Evolutionary conservation across 2,113 vertebrate species (phyloP), one percentile per base, ranked within the genome.

Genomic region (Marmota monax): DNA sequence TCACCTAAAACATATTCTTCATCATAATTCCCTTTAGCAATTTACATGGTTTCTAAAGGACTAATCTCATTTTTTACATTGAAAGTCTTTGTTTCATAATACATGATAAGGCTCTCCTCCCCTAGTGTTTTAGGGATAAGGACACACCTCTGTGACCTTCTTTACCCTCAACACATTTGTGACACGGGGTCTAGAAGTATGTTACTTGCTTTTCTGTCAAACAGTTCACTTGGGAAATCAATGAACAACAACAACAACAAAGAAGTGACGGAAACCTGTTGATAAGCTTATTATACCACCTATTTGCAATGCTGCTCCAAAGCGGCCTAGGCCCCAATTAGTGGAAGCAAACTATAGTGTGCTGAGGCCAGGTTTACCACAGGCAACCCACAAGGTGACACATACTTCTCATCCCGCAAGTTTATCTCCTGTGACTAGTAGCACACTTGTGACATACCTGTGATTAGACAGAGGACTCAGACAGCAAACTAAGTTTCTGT

Each of bases 81-180:
- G 76, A 94, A 85, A 0, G 84, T 63, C 37, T 96, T 78, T 93
- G 79, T 87, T 79, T 90, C 92, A 78, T 56, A 88, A 94, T 87
- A 56, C n/a, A 92, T 34, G 45, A 13, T 61, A 85, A 77, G n/a
- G 10, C 17, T 88, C 48, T n/a, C 27, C 4, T 23, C 8, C 4
- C 16, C 1, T 25, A 72, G 86, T 51, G 25, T 84, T 56, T 94
- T 91, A 72, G 16, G 29, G 84, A 39, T 37, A 48, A 92, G 77
- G 34, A 17, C 2, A 61, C 9, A 2, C 42, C 9, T 92, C 88
- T 74, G 8, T 61, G 58, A 78, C 32, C 73, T 32, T 94, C 70
- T 94, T 76, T 29, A 37, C 37, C 23, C 12, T 84, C 29, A 51
- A 45, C 4, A 76, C 29, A 58, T 37, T n/a, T 10, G 42, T 51